Conservation (phyloP, 2,113 vertebrate genomes). For the Arothron firmamentum region DNA sequence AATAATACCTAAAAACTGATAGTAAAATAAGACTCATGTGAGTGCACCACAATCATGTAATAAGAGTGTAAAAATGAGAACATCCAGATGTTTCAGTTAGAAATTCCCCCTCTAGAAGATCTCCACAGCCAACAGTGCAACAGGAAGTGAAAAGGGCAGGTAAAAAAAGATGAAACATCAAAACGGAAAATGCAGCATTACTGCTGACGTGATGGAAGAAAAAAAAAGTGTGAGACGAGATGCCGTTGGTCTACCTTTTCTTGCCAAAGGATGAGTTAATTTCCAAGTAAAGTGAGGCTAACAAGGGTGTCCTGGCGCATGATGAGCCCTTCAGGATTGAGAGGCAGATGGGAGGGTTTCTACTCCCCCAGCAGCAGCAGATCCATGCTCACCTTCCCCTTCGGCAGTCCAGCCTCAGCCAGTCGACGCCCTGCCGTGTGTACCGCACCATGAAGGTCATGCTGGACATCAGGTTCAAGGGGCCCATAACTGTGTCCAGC, state of each 20-base stretch:
- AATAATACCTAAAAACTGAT: conserved; percentile 16
- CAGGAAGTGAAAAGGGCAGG: not conserved
- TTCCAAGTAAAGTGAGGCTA: conserved; percentile 5
- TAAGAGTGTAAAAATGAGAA: not conserved
- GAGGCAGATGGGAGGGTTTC: not conserved
- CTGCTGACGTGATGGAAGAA: conserved; percentile 1
- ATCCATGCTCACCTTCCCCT: conserved; percentile 67
- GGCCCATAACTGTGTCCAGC: conserved; percentile 73
- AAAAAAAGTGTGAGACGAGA: conserved; percentile 5
- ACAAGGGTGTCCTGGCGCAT: not conserved
- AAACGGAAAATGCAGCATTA: conserved; percentile 2
- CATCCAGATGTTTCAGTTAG: not conserved
- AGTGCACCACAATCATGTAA: conserved; percentile 21
- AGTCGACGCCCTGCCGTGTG: conserved; percentile 82
- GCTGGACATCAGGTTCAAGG: conserved; percentile 81
- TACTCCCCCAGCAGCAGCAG: conserved; percentile 1
- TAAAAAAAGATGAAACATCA: not conserved
- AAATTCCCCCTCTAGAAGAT: not conserved
- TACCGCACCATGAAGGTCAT: conserved; percentile 83
- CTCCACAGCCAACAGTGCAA: not conserved
- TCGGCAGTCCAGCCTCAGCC: conserved; percentile 80
- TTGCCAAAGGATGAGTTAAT: conserved; percentile 1
- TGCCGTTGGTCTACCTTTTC: not conserved
- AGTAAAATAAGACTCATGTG: conserved; percentile 6
- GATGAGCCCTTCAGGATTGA: no score